Evolutionary conservation across 2,113 vertebrate species (phyloP), one percentile per base, ranked within the genome.

Genomic region (Mus spicilegus): DNA sequence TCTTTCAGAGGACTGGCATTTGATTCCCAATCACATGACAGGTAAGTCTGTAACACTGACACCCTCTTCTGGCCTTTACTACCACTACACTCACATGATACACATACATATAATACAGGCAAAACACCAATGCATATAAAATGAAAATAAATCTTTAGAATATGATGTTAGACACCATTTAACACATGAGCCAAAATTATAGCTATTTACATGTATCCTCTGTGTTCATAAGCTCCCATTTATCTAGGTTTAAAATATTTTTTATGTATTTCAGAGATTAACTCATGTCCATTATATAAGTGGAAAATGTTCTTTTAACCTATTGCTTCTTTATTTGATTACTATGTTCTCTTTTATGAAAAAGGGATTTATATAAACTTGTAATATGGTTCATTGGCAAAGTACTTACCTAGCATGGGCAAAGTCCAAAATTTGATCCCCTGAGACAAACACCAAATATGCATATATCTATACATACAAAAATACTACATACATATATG

Each of bases 241-340:
- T 92, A 39, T 54, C 51, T 42, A 70, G 11, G 28, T 63, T 89
- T 93, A 63, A n/a, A 93, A 56, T 24, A 16, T 75, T 39, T 39
- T 80, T 89, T 33, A 92, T 63, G 61, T 54, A 89, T 20, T 92
- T 82, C 11, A 63, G 14, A 93, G 42, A 81, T 89, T 76, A 96
- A 65, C 3, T 14, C 36, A 82, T 42, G 0, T 65, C n/a, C 61
- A 72, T 72, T 7, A 91, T n/a, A 17, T 70, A 89, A 46, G 49
- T 33, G 14, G 49, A 22, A 93, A 95, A 90, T 33, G 89, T 76
- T 69, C 58, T 82, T 89, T 30, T 46, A 78, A 70, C 84, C 19
- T 95, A n/a, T 80, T 70, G 33, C 67, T 70, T 72, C 49, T 87
- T 70, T 5, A 20, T 70, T 56, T 87, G 67, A 54, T 86, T 58